These are phyloP conservation scores for Ennomos fuscantarius DNA, from an alignment of 2,888 invertebrate species.

Conservation along the genomic window DNA sequence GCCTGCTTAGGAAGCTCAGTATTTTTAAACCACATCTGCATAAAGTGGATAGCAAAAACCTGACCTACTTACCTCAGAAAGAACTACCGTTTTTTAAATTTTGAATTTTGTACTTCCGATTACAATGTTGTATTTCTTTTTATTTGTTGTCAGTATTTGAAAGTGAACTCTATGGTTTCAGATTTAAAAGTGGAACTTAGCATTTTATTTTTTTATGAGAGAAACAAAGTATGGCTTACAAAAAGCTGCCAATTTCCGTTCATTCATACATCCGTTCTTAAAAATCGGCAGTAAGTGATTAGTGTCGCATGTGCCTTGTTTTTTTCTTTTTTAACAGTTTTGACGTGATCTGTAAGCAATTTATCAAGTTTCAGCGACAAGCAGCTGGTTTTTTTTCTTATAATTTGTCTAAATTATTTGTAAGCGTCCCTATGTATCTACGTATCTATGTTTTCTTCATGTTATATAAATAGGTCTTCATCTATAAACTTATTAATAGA, in stretches of 20 bases:
- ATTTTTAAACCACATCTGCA: conserved; percentile 78
- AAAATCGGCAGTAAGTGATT: conserved; percentile 79
- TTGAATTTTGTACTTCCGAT: conserved; percentile 35
- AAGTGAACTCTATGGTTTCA: conserved; percentile 39
- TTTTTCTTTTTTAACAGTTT: conserved; percentile 74
- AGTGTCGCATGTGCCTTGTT: conserved; percentile 74
- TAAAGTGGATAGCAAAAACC: conserved; percentile 82
- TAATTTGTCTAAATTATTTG: no score
- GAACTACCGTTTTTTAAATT: conserved; percentile 41
- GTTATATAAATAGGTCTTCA: no score
- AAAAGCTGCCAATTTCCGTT: conserved; percentile 84
- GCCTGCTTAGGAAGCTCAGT: conserved; percentile 66
- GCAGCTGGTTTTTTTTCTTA: conserved; percentile 65
- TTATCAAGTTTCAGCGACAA: conserved; percentile 68
- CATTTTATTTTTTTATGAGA: conserved; percentile 14
- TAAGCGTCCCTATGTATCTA: no score
- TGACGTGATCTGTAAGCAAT: conserved; percentile 61
- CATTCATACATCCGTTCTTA: conserved; percentile 77
- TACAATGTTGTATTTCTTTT: conserved; percentile 16
- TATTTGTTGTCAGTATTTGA: conserved; percentile 18
- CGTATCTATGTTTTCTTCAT: no score
- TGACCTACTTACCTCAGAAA: conserved; percentile 64
- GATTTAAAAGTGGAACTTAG: conserved; percentile 31
- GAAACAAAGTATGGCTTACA: conserved; percentile 46
- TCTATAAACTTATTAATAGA: no score